Conservation (phyloP, 2,113 vertebrate species). For the Acrocephalus kingi region DNA sequence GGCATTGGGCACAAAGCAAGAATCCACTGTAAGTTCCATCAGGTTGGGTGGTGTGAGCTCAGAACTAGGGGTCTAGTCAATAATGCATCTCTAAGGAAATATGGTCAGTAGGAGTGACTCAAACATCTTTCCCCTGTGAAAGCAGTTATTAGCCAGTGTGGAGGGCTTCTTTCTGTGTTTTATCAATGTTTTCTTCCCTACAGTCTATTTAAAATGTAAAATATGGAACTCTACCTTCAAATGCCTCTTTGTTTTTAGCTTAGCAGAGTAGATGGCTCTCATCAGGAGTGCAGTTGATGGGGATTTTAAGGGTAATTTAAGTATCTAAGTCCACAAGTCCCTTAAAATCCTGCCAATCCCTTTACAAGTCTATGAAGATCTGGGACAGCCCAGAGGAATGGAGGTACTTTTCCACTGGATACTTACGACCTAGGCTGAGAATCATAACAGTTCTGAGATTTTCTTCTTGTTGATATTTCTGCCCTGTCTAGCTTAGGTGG, state of each 20-base stretch:
- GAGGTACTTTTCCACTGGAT: not conserved
- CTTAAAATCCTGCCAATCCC: not conserved
- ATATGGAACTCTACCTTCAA: not conserved
- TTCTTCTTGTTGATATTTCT: not conserved
- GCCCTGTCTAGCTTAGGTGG: not conserved
- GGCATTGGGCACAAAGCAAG: not conserved
- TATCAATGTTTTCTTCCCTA: not conserved
- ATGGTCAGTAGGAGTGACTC: accelerated
- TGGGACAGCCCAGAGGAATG: not conserved
- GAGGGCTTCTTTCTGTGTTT: not conserved
- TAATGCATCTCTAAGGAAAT: not conserved
- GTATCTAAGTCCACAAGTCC: not conserved
- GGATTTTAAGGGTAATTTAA: not conserved
- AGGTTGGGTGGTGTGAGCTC: not conserved
- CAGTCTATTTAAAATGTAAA: not conserved
- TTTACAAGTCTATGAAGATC: not conserved
- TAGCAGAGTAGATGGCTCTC: not conserved
- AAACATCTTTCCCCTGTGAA: not conserved
- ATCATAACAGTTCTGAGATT: not conserved
- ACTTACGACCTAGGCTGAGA: not conserved
- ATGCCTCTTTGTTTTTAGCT: not conserved
- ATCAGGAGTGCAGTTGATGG: not conserved
- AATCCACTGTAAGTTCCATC: not conserved
- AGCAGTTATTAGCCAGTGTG: not conserved
- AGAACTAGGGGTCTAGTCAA: not conserved